phyloP scores from a whole-genome alignment of 2,888 invertebrate genomes.

The Brachyptera risi region DNA sequence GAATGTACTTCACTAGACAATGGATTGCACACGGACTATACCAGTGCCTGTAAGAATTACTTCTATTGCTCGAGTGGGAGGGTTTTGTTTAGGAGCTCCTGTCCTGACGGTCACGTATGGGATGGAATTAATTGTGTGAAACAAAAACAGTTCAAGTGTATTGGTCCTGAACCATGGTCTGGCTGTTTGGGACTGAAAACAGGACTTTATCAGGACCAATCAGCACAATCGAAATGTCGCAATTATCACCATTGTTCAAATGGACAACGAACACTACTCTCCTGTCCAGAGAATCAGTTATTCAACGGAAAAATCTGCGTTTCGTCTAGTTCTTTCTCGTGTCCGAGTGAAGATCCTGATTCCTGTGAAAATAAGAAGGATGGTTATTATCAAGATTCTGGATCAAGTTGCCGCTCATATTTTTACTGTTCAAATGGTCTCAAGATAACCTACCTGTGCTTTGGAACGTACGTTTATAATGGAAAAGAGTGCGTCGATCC shows the following conservation, averaged over 20 bases:
- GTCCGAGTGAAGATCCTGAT: conserved; percentile 47
- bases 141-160: conserved; percentile 35
- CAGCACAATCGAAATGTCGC: conserved; percentile 48
- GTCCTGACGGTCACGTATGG: conserved; percentile 49
- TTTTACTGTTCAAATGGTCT: conserved; percentile 54
- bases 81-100: conserved; percentile 42
- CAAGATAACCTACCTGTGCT: conserved; percentile 56
- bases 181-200: conserved; percentile 37
- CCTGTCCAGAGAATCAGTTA: conserved; percentile 46
- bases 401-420: conserved; percentile 55
- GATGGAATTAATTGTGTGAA: conserved; percentile 48
- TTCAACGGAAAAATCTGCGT: conserved; percentile 51
- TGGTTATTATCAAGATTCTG: conserved; percentile 51
- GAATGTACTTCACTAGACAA: conserved; percentile 27
- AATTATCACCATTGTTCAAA: conserved; percentile 52
- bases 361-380: conserved; percentile 50
- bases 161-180: conserved; percentile 35
- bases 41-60: conserved; percentile 34
- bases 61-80: conserved; percentile 33
- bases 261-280: conserved; percentile 44
- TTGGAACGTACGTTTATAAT: conserved; percentile 51
- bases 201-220: conserved; percentile 48
- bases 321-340: conserved; percentile 43
- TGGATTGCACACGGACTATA: conserved; percentile 35
- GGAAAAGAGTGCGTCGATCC: conserved; percentile 49